Evolutionary conservation across 2,888 invertebrate genomes (phyloP), one percentile per base, ranked within the genome.

Genomic region (Trypoxylon attenuatum): DNA sequence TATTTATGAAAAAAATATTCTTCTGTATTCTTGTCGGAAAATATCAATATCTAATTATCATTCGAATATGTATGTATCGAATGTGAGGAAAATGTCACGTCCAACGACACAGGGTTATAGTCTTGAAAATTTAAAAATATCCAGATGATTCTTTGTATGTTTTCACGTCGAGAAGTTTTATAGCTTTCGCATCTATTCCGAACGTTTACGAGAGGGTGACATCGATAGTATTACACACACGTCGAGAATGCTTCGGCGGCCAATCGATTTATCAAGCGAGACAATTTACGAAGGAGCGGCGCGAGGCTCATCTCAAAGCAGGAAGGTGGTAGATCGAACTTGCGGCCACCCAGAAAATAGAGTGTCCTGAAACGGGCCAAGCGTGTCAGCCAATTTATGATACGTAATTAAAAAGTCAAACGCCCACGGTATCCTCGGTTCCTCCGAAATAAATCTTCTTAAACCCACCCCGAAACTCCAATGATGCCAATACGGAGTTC

Each of bases 301-400:
- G 58, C 54, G 58, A 39, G 67, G 73, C 72, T 77, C 76, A 76
- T 78, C 76, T 74, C 66, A 47, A 58, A 60, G 76, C 69, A 66
- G 55, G 63, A 63, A 71, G 69, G 71, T 72, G 76, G 73, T 78
- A 78, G 81, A 83, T 83, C 80, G 82, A 82, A 80, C 77, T 56
- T 78, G 78, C 82, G 82, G 71, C 76, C 82, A 84, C 61, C 83
- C 82, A 82, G 83, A 84, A 84, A 84, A 83, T 83, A 66, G 82
- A 82, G 78, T 83, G 81, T 83, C 83, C 81, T 76, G 65, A 60
- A 81, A 68, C 78, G 73, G 73, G 73, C 79, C 76, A 73, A 78
- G 80, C 82, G 83, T 82, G 78, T 82, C 82, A 77, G 69, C 74
- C 83, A 81, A 83, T 82, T 84, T 83, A 83, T 83, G 83, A 83